A percentile compares a stretch with the other conserved stretches of the same genome.
Conservation (phyloP, 2,888 invertebrate species). For the Empis livida region DNA sequence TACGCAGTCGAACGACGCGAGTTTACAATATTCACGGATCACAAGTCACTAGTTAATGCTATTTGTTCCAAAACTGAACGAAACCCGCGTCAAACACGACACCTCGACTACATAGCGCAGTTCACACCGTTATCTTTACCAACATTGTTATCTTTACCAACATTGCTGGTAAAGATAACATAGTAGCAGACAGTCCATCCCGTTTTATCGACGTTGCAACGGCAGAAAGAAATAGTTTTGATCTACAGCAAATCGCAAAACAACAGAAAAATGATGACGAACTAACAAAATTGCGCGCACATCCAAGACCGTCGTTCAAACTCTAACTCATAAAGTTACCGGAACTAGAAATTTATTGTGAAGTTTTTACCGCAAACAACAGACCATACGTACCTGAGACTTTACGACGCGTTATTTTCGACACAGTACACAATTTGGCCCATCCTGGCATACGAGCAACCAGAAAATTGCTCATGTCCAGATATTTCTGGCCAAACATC, state of each 20-base stretch:
- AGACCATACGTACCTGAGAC: slow-evolving; percentile 14
- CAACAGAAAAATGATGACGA: not conserved
- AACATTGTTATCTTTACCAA: too few relatives aligned
- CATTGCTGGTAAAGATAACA: slow-evolving; percentile 3
- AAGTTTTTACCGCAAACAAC: not conserved
- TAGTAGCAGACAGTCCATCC: slow-evolving; percentile 7
- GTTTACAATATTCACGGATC: not conserved
- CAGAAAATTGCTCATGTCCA: slow-evolving; percentile 12
- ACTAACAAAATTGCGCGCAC: not conserved
- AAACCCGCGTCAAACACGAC: slow-evolving; percentile 6
- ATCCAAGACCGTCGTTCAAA: slow-evolving; percentile 1
- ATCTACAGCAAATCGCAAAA: not conserved
- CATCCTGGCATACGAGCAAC: slow-evolving; percentile 14
- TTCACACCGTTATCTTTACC: too few relatives aligned
- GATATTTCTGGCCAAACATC: slow-evolving; percentile 20
- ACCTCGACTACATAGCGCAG: slow-evolving; percentile 8
- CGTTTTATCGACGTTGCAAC: not conserved
- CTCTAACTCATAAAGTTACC: not conserved
- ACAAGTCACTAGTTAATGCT: not conserved
- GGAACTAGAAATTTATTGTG: not conserved
- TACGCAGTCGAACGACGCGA: not conserved
- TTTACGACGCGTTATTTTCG: slow-evolving; percentile 5
- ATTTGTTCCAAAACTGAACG: slow-evolving; percentile 5
- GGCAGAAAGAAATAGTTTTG: not conserved
- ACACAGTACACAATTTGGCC: not conserved